These are phyloP conservation scores for Dryobota labecula DNA, from an alignment of 2,888 invertebrate genomes.

Conservation along the genomic window DNA sequence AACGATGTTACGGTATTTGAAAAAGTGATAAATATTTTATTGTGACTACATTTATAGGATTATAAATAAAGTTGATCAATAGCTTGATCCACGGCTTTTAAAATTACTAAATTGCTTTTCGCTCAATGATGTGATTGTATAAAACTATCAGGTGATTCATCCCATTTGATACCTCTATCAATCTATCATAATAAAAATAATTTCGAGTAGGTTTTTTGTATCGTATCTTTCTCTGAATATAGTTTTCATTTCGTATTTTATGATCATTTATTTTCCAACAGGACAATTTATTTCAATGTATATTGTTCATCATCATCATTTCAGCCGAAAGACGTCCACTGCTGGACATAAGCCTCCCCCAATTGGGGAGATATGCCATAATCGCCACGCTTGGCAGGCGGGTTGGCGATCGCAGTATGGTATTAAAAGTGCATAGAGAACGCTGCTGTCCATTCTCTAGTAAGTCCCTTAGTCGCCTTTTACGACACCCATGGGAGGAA, in stretches of 20 bases:
- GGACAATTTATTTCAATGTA: background rate
- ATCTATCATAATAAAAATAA: constrained; percentile 4
- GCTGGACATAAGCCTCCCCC: no score
- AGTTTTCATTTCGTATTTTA: background rate
- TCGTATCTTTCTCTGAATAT: background rate
- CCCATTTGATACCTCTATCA: constrained; percentile 11
- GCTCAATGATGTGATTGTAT: background rate
- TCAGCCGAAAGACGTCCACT: no score
- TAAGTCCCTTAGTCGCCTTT: no score
- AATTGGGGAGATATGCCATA: no score
- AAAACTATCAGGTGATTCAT: constrained; percentile 21
- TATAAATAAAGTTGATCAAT: constrained; percentile 18
- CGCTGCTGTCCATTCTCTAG: no score
- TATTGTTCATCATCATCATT: no score
- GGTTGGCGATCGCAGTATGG: no score
- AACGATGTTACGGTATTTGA: background rate
- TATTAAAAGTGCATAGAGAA: no score
- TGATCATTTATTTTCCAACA: background rate
- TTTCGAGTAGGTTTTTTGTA: background rate
- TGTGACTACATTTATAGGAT: constrained; percentile 17
- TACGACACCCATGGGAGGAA: no score
- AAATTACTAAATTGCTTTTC: constrained; percentile 24
- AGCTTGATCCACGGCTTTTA: constrained; percentile 8
- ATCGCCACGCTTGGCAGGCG: no score
- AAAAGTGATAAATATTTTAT: constrained; percentile 18